Conservation (phyloP, 2,113 vertebrate genomes). For the Spea multiplicata region DNA sequence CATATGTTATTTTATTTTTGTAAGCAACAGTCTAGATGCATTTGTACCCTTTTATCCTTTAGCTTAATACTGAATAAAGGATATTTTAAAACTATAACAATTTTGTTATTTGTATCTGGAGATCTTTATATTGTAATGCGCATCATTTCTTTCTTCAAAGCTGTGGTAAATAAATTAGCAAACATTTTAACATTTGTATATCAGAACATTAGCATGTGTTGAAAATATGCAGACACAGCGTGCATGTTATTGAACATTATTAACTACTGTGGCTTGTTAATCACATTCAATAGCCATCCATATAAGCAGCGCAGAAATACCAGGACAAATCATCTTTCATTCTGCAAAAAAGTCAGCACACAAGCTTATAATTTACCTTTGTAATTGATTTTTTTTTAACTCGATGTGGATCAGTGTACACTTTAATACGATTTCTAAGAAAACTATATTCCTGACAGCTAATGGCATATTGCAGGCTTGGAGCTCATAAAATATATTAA, state of each 20-base stretch:
- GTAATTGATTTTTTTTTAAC: background rate
- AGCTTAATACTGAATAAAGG: too few relatives aligned
- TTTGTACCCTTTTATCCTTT: too few relatives aligned
- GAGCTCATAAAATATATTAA: too few relatives aligned
- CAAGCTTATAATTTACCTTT: background rate
- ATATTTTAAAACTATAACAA: too few relatives aligned
- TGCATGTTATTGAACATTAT: background rate
- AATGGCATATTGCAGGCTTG: too few relatives aligned
- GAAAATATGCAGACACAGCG: background rate
- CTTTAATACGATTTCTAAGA: background rate
- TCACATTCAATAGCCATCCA: background rate
- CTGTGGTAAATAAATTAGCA: too few relatives aligned
- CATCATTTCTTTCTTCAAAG: too few relatives aligned
- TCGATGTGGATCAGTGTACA: background rate
- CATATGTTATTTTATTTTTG: background rate
- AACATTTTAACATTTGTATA: background rate
- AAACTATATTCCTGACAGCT: background rate
- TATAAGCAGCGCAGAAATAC: background rate
- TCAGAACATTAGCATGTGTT: background rate
- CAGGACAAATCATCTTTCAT: background rate
- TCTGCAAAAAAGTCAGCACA: background rate
- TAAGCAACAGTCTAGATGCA: background rate
- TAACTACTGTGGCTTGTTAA: background rate
- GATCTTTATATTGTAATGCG: too few relatives aligned
- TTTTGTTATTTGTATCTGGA: too few relatives aligned